These are phyloP conservation scores for Boloria euphrosyne DNA, from an alignment of 2,888 invertebrate genomes.

Conservation along the genomic window DNA sequence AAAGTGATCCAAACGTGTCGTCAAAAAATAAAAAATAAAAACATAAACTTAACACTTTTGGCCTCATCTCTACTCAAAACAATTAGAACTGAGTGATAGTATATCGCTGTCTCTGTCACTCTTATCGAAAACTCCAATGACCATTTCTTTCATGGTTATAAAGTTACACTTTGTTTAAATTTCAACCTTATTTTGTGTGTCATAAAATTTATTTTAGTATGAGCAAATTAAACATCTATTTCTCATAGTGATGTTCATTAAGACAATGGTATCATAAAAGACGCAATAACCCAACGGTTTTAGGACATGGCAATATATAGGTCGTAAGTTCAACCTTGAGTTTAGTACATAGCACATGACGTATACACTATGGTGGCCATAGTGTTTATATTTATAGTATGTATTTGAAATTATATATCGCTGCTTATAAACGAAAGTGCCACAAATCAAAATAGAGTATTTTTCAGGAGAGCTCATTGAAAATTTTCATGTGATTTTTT, in stretches of 20 bases:
- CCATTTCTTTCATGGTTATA: conserved; percentile 24
- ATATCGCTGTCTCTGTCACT: conserved; percentile 25
- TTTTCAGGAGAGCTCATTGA: too few relatives aligned
- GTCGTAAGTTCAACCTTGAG: conserved; percentile 4
- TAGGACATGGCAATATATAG: conserved; percentile 1
- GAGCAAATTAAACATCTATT: neutral
- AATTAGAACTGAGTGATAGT: conserved; percentile 27
- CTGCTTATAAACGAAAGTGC: too few relatives aligned
- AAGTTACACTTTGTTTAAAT: conserved; percentile 4
- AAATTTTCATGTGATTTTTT: too few relatives aligned
- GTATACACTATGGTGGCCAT: too few relatives aligned
- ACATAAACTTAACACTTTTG: conserved; percentile 16
- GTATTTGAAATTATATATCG: too few relatives aligned
- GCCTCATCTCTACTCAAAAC: conserved; percentile 23
- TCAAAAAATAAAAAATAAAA: neutral
- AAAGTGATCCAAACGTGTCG: too few relatives aligned
- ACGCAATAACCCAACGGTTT: neutral
- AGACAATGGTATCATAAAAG: conserved; percentile 24
- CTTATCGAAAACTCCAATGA: conserved; percentile 11
- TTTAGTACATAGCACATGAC: too few relatives aligned
- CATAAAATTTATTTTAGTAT: conserved; percentile 14
- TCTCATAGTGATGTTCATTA: conserved; percentile 30
- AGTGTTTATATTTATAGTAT: too few relatives aligned
- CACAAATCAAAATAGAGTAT: too few relatives aligned
- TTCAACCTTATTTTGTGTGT: neutral